These are phyloP conservation scores for human DNA, from an alignment of 2,113 vertebrate species.

Conservation along the genomic window DNA sequence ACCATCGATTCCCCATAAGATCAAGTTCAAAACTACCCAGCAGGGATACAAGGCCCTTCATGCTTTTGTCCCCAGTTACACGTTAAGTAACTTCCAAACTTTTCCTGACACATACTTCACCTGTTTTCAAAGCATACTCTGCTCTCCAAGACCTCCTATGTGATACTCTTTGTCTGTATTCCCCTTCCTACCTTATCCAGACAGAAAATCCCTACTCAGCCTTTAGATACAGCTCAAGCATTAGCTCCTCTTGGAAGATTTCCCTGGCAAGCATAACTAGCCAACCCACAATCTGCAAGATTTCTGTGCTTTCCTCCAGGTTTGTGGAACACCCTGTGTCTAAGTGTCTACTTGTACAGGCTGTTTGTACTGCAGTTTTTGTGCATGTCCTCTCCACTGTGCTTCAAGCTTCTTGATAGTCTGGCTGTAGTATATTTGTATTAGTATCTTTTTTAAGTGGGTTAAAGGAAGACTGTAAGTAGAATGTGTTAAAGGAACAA, in stretches of 20 bases:
- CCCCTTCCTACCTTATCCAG: background rate
- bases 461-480: background rate
- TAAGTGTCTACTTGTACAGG: background rate
- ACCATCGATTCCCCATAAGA: background rate
- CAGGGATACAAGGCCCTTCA: background rate
- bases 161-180: background rate
- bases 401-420: background rate
- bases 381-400: background rate
- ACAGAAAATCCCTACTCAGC: background rate
- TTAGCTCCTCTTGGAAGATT: background rate
- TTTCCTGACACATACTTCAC: accelerated
- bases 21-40: background rate
- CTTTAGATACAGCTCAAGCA: background rate
- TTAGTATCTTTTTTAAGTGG: background rate
- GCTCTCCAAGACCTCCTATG: background rate
- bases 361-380: background rate
- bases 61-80: background rate
- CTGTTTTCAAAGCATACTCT: background rate
- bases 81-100: background rate
- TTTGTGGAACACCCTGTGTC: background rate
- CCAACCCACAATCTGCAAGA: background rate
- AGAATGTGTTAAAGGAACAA: conserved; percentile 15
- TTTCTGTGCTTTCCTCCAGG: background rate
- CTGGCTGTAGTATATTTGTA: background rate
- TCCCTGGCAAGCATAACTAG: background rate